Conservation (phyloP, 2,797 vertebrate species). For the Lithobates sylvaticus region DNA sequence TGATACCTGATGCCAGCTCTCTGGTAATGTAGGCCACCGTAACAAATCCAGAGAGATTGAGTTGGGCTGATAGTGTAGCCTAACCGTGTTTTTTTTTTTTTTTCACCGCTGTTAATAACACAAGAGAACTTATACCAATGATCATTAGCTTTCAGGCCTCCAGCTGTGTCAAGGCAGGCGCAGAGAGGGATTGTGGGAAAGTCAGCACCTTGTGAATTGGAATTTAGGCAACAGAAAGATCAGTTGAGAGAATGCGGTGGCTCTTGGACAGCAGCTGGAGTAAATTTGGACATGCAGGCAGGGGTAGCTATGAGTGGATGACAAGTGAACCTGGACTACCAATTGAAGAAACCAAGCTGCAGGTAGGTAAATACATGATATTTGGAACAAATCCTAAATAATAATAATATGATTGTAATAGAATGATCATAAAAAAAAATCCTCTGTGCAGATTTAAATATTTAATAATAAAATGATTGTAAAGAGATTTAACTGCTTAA, state of each 20-base stretch:
- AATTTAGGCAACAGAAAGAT: conserved; percentile 39
- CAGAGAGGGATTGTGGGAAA: conserved; percentile 61
- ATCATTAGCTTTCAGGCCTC: conserved; percentile 68
- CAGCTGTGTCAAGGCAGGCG: conserved; percentile 65
- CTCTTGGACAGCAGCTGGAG: conserved; percentile 87
- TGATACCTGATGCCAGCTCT: conserved; percentile 72
- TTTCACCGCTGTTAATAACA: conserved; percentile 33
- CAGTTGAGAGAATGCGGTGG: conserved; percentile 78
- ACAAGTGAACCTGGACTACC: conserved; percentile 78
- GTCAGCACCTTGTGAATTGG: conserved; percentile 28
- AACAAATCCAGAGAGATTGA: conserved; percentile 75
- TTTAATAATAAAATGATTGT: too few relatives aligned
- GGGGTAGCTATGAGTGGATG: conserved; percentile 87
- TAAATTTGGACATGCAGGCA: conserved; percentile 85
- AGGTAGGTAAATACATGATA: conserved; percentile 74
- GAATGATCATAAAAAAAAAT: too few relatives aligned
- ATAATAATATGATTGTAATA: background rate
- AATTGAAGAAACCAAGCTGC: conserved; percentile 80
- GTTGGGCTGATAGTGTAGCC: conserved; percentile 67
- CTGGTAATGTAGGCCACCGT: conserved; percentile 74
- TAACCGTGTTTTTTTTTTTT: conserved; percentile 62
- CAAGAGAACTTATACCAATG: conserved; percentile 61
- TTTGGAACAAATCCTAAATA: background rate
- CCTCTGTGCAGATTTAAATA: too few relatives aligned
- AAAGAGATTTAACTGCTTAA: too few relatives aligned